A percentile compares a stretch with the other conserved stretches of the same genome.
Conservation (phyloP, 2,113 vertebrate species). For the Corydoras sp. region DNA sequence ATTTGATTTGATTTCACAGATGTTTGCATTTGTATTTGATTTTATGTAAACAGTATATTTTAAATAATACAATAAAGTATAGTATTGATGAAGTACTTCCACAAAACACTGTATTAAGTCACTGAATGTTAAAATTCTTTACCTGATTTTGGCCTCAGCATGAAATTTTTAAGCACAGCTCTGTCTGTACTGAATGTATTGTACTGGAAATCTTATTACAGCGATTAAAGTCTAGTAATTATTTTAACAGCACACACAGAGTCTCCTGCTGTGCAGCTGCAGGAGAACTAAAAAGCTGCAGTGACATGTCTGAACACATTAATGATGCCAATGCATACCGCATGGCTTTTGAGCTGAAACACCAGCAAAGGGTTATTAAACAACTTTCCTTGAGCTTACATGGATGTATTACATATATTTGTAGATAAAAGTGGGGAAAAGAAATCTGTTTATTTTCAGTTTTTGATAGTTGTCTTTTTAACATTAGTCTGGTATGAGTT, state of each 20-base stretch:
- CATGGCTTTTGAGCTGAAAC: conserved; percentile 43
- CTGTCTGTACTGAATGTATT: conserved; percentile 37
- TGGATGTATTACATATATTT: neutral
- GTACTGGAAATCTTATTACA: conserved; percentile 56
- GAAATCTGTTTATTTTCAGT: too few relatives aligned
- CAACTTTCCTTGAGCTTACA: neutral
- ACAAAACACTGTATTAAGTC: neutral
- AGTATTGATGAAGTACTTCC: neutral
- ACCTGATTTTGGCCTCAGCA: conserved; percentile 1
- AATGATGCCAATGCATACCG: conserved; percentile 37
- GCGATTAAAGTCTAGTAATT: conserved; percentile 54
- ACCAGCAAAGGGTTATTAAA: neutral
- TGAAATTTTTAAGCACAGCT: neutral
- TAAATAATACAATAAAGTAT: neutral
- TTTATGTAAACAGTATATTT: too few relatives aligned
- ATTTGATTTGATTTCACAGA: too few relatives aligned
- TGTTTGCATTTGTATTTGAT: too few relatives aligned
- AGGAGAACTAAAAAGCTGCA: conserved; percentile 28
- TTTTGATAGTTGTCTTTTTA: too few relatives aligned
- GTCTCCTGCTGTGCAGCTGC: conserved; percentile 36
- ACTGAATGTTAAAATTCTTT: neutral
- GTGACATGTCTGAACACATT: conserved; percentile 52
- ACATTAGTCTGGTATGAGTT: too few relatives aligned
- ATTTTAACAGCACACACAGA: conserved; percentile 34
- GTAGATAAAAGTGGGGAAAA: too few relatives aligned